phyloP scores from a whole-genome alignment of 2,797 vertebrate species.

The Thripadectes ignobilis region DNA sequence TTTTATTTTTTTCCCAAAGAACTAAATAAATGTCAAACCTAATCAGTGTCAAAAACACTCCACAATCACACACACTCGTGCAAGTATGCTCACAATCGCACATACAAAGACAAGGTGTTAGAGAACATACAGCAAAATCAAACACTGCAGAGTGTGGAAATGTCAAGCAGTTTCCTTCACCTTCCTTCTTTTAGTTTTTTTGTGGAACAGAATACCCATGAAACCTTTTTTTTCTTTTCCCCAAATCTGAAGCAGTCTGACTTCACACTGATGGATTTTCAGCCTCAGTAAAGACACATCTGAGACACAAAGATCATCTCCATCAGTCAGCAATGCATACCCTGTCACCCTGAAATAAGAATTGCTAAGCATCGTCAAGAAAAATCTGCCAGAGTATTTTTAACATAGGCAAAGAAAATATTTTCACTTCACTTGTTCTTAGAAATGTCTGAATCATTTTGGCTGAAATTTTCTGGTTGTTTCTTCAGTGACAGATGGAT shows the following conservation, averaged over 20 bases:
- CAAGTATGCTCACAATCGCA: background rate
- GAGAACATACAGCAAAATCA: background rate
- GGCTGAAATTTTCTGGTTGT: background rate
- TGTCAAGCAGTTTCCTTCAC: background rate
- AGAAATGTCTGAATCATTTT: conserved; percentile 27
- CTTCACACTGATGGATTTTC: background rate
- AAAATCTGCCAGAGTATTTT: conserved; percentile 16
- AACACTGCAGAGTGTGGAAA: background rate
- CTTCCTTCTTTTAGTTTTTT: background rate
- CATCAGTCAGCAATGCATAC: background rate
- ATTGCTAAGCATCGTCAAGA: background rate
- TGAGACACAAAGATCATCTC: background rate
- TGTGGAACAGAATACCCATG: background rate
- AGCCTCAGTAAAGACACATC: background rate
- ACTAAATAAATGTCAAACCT: background rate
- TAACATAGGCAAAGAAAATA: background rate
- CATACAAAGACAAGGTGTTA: background rate
- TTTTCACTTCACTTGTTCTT: conserved; percentile 15
- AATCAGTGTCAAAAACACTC: background rate
- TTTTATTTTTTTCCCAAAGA: background rate
- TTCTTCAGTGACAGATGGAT: conserved; percentile 33
- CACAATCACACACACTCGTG: background rate
- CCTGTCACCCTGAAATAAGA: background rate
- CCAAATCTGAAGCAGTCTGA: background rate
- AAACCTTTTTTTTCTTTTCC: background rate